Base-by-base conservation (phyloP, 2,113 vertebrate genomes). In the Motacilla tschutschensis region DNA sequence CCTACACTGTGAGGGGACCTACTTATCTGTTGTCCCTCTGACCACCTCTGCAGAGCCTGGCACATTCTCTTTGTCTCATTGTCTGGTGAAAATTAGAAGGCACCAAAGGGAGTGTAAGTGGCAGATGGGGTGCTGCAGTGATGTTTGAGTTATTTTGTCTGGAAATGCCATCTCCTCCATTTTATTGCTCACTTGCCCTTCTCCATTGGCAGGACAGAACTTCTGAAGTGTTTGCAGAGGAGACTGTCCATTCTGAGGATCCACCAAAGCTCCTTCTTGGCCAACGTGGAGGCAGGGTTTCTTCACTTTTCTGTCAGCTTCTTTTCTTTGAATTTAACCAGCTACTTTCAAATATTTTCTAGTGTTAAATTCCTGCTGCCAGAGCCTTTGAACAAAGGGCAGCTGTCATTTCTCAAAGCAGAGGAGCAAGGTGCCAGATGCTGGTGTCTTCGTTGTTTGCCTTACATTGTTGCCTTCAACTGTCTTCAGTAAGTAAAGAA, bases 401-500 rank as follows among this genome's bases (percentile, higher is more conserved):
- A 53, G 51, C 24, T 41, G 38, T 26, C 33, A 44, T 53, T 48
- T n/a, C 50, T 72, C 59, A 76, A n/a, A 35, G 36, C 3, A 84
- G 64, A 83, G 46, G 25, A 79, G 17, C 29, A 69, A 62, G 20
- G 44, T 18, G 2, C 25, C 40, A 13, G 43, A 69, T 73, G 47
- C 55, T 62, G 29, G 13, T 35, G 31, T 43, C 26, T 72, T 57
- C 0, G 0, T 26, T 59, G 18, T 46, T 71, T 74, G 31, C 38
- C 29, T 38, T 44, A 57, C 6, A 33, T 71, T 57, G 48, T 55
- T 63, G 82, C 14, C 36, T 70, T 70, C 43, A 41, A 15, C 50
- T 70, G 35, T 41, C 36, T 79, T 74, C 78, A 55, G 7, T 41
- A 85, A 79, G 17, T 82, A 46, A 54, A 86, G 48, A 70, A 43